Evolutionary conservation across 2,797 vertebrate species (phyloP).

Genomic region (Myoxocephalus aenaeus): DNA sequence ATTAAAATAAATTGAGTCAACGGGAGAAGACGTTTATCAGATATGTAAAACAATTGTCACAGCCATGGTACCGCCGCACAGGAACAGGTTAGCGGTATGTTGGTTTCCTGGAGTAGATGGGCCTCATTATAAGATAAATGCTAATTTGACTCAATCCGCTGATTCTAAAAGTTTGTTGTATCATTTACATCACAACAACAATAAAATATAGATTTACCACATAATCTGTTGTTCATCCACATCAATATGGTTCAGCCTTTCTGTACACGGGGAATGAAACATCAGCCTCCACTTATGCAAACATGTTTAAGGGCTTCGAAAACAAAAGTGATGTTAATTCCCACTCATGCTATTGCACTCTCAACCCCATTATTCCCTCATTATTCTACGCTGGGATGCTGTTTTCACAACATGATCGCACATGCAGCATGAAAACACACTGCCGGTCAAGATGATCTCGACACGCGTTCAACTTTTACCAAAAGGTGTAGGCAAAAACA

Average conservation of each 20-base stretch:
- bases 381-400: conserved; percentile 28
- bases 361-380: conserved; percentile 20
- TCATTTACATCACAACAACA: conserved; percentile 41
- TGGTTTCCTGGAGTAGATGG: conserved; percentile 2
- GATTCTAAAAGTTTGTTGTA: conserved; percentile 10
- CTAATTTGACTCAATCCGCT: conserved; percentile 16
- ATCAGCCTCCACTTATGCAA: conserved; percentile 49
- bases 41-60: neutral
- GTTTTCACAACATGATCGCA: conserved; percentile 23
- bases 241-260: conserved; percentile 26
- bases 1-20: neutral
- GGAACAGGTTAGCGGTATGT: neutral
- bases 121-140: conserved; percentile 21
- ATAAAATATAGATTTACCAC: conserved; percentile 40
- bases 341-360: conserved; percentile 43
- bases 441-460: neutral
- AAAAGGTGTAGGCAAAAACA: conserved; percentile 21
- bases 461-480: conserved; percentile 41
- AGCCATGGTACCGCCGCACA: neutral
- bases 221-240: conserved; percentile 44
- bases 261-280: conserved; percentile 23
- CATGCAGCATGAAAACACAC: neutral
- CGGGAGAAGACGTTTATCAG: neutral
- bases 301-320: conserved; percentile 41
- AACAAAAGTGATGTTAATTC: conserved; percentile 60